Evolutionary conservation across 2,113 vertebrate species (phyloP).

Genomic region (Arizona elegans): DNA sequence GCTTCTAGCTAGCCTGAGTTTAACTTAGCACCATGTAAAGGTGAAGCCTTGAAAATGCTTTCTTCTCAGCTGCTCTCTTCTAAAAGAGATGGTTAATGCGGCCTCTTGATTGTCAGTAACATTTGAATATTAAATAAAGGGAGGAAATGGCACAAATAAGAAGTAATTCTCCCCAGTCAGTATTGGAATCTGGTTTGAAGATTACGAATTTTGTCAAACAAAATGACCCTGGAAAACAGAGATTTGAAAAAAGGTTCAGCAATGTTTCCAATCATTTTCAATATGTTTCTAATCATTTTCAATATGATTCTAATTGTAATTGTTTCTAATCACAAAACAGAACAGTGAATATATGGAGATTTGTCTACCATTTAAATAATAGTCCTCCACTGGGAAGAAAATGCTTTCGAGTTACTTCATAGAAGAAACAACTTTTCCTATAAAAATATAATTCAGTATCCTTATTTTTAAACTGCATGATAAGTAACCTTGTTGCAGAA

Average conservation of each 20-base stretch:
- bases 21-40: conserved; percentile 8
- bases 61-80: conserved; percentile 12
- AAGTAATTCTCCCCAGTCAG: not conserved
- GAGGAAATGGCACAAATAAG: not conserved
- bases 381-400: not conserved
- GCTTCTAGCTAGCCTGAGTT: conserved; percentile 38
- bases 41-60: conserved; percentile 17
- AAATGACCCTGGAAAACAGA: not conserved
- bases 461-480: not conserved
- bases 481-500: not conserved
- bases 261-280: not conserved
- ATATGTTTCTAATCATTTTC: too few relatives aligned
- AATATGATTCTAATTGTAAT: not conserved
- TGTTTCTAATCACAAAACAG: not conserved
- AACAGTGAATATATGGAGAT: not conserved
- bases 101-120: conserved; percentile 8
- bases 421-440: not conserved
- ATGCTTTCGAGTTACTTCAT: not conserved
- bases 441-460: not conserved
- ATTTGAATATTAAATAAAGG: conserved; percentile 23
- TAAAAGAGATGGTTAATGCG: not conserved
- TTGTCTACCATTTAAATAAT: not conserved
- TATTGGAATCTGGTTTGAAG: not conserved
- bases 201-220: not conserved
- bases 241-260: not conserved